Base-by-base conservation (phyloP, 2,113 vertebrate genomes). In the Myanophis thanlyinensis region DNA sequence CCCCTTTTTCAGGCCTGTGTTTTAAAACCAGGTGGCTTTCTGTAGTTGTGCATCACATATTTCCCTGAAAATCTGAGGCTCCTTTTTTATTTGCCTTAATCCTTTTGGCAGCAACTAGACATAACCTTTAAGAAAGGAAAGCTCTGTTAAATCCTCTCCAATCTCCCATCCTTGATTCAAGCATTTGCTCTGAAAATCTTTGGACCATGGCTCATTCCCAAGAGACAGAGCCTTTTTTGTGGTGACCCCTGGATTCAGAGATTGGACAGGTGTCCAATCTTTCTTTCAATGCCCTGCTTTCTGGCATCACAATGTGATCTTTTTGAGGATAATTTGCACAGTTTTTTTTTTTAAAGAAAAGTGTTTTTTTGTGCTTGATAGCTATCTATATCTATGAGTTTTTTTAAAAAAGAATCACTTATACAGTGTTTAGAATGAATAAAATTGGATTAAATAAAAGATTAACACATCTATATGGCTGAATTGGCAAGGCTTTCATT, bases 91-190 rank as follows among this genome's bases (percentile, higher is more conserved):
- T 73, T 92, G 56, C 59, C 44, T 85, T 91, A 53, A 91, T 73
- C 86, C 86, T 56, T 52, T 59, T 48, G 46, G 25, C 52, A 85
- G n/a, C 7, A 46, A 49, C 18, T 23, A 40, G 80, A 85, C 88
- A 89, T 49, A 92, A 85, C 35, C 5, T 73, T 84, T 44, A 51
- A 91, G 47, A 59, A 62, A 53, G 92, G 47, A 89, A 91, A 88
- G 30, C 62, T 49, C 86, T 73, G 23, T 40, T 85, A 85, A 91
- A 89, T 93, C 62, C 85, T 80, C 40, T 44, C 90, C 89, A 89
- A 91, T 59, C 93, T 5, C 51, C 90, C 4, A 49, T 51, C 67
- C 56, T 59, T 89, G 80, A 35, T 40, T 80, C n/a, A 80, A 20
- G 35, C 35, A 40, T 80, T 80, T 40, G n/a, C 15, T 20, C 35